Percentiles rank a stretch among this genome's conserved stretches.
These are phyloP conservation scores for Lithodes maja DNA, from an alignment of 2,888 invertebrate species.

Conservation along the genomic window DNA sequence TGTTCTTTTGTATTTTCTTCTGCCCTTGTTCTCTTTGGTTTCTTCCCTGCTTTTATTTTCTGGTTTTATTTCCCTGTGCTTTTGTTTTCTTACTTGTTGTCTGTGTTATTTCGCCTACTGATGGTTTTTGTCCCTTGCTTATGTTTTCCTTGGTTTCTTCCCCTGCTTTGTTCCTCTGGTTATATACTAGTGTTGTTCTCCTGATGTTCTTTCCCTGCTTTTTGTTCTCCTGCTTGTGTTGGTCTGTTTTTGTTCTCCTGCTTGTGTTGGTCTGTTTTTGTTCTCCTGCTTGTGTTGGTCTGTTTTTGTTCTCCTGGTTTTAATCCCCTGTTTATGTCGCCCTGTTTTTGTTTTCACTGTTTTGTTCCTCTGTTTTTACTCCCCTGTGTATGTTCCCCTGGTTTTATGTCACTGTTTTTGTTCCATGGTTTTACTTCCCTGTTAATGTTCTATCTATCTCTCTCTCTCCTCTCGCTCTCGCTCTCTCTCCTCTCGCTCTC, in stretches of 20 bases:
- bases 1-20: no score
- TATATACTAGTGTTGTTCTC: not conserved
- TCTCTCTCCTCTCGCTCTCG: not conserved
- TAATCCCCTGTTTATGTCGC: not conserved
- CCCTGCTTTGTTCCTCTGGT: not conserved
- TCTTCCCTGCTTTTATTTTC: not conserved
- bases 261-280: not conserved
- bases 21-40: not conserved
- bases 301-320: not conserved
- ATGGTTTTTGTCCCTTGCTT: not conserved
- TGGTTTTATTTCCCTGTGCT: not conserved
- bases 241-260: not conserved
- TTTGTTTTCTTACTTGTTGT: not conserved
- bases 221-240: not conserved
- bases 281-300: not conserved
- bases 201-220: not conserved
- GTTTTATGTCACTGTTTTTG: not conserved
- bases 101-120: not conserved
- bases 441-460: not conserved
- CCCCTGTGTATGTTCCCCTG: not conserved
- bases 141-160: not conserved
- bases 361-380: not conserved
- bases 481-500: no score
- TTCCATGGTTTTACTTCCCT: not conserved
- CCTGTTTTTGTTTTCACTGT: conserved; percentile 6